phyloP scores from a whole-genome alignment of 2,888 invertebrate species.

The Drosophila atroscutellata region DNA sequence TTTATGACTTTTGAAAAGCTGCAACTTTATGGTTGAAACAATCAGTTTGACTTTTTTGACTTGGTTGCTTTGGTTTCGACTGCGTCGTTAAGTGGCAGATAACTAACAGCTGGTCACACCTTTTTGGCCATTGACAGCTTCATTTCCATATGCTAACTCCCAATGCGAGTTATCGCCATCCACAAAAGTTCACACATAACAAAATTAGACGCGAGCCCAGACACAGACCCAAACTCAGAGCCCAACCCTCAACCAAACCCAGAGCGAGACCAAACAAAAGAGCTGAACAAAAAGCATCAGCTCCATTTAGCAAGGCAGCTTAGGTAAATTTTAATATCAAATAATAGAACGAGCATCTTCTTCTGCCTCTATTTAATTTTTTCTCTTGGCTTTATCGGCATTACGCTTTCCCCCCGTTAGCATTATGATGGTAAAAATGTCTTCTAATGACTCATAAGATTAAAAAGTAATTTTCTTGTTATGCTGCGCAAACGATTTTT shows the following conservation, averaged over 20 bases:
- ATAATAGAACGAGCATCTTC: constrained; percentile 33
- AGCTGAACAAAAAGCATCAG: constrained; percentile 30
- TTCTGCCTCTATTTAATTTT: constrained; percentile 13
- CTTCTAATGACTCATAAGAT: constrained; percentile 82
- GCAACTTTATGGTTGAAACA: constrained; percentile 27
- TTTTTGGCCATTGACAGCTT: constrained; percentile 58
- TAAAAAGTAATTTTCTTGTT: constrained; percentile 81
- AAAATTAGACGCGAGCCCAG: constrained; percentile 42
- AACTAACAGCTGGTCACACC: constrained; percentile 60
- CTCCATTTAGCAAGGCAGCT: constrained; percentile 63
- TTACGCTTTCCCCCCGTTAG: constrained; percentile 47
- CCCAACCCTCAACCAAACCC: constrained; percentile 1
- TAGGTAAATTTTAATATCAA: constrained; percentile 50
- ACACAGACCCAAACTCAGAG: constrained; percentile 9
- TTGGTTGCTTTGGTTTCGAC: constrained; percentile 18
- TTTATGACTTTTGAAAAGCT: constrained; percentile 39
- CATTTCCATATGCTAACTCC: constrained; percentile 62
- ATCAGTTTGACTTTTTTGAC: constrained; percentile 26
- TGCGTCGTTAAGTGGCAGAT: constrained; percentile 34
- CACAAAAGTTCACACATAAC: constrained; percentile 69
- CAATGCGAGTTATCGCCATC: constrained; percentile 47
- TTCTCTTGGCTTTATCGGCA: constrained; percentile 47
- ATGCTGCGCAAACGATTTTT: constrained; percentile 66
- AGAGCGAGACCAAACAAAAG: constrained; percentile 61
- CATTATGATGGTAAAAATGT: constrained; percentile 63